These are phyloP conservation scores for Marcusenius ussheri DNA, from an alignment of 2,113 vertebrate genomes.

Conservation along the genomic window DNA sequence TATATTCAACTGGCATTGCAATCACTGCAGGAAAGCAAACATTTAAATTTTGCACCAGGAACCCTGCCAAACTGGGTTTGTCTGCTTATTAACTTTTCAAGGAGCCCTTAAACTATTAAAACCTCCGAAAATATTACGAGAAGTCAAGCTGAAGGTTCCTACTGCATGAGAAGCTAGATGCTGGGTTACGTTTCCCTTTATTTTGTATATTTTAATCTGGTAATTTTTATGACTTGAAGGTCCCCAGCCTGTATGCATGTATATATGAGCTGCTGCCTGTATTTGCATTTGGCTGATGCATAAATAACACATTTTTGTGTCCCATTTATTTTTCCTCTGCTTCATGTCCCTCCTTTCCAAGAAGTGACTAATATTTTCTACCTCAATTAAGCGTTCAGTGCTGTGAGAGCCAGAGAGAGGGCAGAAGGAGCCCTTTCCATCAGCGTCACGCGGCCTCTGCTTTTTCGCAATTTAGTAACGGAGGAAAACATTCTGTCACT, in stretches of 20 bases:
- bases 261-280: not conserved
- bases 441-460: constrained; percentile 31
- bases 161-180: not conserved
- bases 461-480: constrained; percentile 15
- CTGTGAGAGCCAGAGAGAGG: constrained; percentile 17
- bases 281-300: not conserved
- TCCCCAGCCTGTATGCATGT: not conserved
- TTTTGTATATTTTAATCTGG: not conserved
- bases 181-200: not conserved
- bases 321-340: constrained; percentile 44
- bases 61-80: constrained; percentile 6
- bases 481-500: not conserved
- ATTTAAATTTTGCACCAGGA: not conserved
- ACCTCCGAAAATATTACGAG: not conserved
- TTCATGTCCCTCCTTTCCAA: constrained; percentile 38
- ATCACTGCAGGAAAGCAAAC: not conserved
- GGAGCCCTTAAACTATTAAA: not conserved
- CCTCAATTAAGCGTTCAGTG: constrained; percentile 35
- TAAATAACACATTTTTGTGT: constrained; percentile 31
- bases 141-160: not conserved
- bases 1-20: not conserved
- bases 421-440: constrained; percentile 26
- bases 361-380: constrained; percentile 58
- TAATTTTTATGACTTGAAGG: not conserved
- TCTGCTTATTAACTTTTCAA: not conserved